Conservation (phyloP, 2,113 vertebrate species). For the Phrynocephalus versicolor region DNA sequence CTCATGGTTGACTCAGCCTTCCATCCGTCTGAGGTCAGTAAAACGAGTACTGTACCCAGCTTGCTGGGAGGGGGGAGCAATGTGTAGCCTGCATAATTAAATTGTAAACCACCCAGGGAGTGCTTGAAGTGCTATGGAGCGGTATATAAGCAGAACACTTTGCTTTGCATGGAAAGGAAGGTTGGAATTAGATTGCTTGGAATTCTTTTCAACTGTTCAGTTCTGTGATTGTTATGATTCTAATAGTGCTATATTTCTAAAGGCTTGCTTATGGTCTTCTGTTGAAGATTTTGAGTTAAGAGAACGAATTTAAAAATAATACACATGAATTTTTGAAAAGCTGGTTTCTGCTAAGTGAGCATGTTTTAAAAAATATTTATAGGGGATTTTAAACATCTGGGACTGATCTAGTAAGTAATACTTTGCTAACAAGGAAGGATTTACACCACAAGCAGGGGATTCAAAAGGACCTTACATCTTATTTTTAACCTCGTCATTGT, state of each 20-base stretch:
- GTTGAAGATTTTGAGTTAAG: background rate
- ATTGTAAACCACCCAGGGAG: too few relatives aligned
- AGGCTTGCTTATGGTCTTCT: background rate
- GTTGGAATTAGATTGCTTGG: too few relatives aligned
- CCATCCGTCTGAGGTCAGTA: too few relatives aligned
- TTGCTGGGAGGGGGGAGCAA: too few relatives aligned
- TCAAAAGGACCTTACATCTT: slow-evolving; percentile 13
- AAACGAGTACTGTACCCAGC: too few relatives aligned
- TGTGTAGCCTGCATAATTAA: too few relatives aligned
- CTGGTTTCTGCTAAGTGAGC: background rate
- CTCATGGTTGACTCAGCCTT: too few relatives aligned
- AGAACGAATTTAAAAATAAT: background rate
- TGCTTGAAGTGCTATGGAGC: too few relatives aligned
- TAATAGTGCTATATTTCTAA: background rate
- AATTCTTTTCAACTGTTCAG: too few relatives aligned
- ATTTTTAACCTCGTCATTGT: background rate
- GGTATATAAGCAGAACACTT: too few relatives aligned
- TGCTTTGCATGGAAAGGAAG: too few relatives aligned
- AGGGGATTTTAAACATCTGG: slow-evolving; percentile 6
- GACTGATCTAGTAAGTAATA: background rate
- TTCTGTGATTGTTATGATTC: too few relatives aligned
- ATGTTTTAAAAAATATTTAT: background rate
- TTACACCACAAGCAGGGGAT: background rate
- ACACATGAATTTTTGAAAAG: slow-evolving; percentile 1
- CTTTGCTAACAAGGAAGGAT: slow-evolving; percentile 6